Conservation (phyloP, 1,140 invertebrate genomes). For the Dryas iulia region DNA sequence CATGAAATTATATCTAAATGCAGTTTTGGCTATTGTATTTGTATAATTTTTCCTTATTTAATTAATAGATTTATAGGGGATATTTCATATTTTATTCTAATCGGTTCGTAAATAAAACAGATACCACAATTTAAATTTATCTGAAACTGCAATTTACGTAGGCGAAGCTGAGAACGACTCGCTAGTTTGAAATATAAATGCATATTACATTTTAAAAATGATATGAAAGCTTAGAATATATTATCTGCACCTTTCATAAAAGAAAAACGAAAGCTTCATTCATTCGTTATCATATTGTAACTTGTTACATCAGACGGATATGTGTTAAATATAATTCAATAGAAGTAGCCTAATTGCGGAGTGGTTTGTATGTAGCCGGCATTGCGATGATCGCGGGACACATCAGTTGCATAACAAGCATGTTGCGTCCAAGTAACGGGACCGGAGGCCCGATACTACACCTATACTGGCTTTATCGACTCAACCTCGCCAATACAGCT, state of each 20-base stretch:
- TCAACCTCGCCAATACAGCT: conserved; percentile 41
- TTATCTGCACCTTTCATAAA: neutral
- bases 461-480: conserved; percentile 28
- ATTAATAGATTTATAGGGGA: no score
- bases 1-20: no score
- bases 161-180: no score
- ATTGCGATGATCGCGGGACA: conserved; percentile 41
- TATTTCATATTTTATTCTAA: no score
- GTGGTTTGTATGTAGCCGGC: conserved; percentile 20
- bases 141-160: no score
- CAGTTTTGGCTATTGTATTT: no score
- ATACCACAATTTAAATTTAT: no score
- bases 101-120: no score
- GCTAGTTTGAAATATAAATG: no score
- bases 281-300: neutral
- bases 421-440: conserved; percentile 66
- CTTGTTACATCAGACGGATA: neutral
- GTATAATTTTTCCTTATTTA: no score
- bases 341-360: conserved; percentile 17
- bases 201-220: no score
- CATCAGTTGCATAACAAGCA: conserved; percentile 71
- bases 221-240: no score
- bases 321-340: neutral
- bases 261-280: neutral
- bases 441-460: conserved; percentile 37